Conservation (phyloP, 2,888 invertebrate species). For the Megalurothrips usitatus region DNA sequence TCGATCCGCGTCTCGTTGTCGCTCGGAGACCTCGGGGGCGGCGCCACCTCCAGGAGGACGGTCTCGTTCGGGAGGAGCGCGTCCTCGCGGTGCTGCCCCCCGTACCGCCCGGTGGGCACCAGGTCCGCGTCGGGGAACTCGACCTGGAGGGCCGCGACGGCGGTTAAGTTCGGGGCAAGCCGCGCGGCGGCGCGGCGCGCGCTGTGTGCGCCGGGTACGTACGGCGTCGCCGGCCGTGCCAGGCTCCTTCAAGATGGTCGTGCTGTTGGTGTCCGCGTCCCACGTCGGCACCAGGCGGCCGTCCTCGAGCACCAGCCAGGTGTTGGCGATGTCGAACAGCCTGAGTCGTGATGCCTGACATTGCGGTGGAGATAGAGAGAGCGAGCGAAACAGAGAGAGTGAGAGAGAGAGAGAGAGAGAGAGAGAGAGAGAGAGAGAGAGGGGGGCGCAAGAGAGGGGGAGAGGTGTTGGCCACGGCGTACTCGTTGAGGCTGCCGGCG, state of each 20-base stretch:
- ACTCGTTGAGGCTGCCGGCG: too few species aligned
- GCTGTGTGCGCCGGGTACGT: neutral
- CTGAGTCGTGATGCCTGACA: neutral
- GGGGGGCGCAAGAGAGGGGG: neutral
- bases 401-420: too few species aligned
- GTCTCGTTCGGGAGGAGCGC: conserved; percentile 7
- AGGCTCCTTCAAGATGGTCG: neutral
- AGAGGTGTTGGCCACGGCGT: neutral
- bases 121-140: neutral
- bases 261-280: neutral
- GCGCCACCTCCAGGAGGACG: conserved; percentile 12
- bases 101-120: neutral
- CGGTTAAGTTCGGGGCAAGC: neutral
- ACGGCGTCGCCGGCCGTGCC: neutral
- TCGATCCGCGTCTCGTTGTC: neutral
- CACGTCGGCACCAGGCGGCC: neutral
- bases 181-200: neutral
- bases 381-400: neutral
- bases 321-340: neutral
- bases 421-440: too few species aligned
- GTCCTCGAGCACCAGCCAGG: neutral
- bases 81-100: neutral
- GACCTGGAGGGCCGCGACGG: neutral
- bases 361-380: neutral
- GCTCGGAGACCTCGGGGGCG: neutral